phyloP scores from a whole-genome alignment of 1,140 invertebrate species.

The Drosophila santomea region DNA sequence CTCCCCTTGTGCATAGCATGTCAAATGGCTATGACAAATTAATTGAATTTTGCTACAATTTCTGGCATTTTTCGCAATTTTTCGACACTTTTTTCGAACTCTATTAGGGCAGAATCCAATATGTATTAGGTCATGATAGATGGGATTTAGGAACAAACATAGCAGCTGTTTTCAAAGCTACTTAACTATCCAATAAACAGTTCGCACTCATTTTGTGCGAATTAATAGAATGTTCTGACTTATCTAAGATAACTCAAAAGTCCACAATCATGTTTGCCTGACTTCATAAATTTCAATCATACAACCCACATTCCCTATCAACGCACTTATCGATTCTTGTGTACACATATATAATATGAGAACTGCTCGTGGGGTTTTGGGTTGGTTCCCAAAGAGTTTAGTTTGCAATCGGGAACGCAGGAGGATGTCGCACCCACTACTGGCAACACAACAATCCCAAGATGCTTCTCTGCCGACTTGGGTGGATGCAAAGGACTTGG shows the following conservation, averaged over 20 bases:
- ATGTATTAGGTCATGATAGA: constrained; percentile 65
- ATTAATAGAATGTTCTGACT: constrained; percentile 21
- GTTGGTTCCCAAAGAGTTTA: constrained; percentile 15
- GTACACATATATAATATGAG: not conserved
- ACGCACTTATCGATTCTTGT: constrained; percentile 35
- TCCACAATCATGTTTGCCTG: constrained; percentile 39
- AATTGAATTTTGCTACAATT: constrained; percentile 69
- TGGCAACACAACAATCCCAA: constrained; percentile 41
- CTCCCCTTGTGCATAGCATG: constrained; percentile 15
- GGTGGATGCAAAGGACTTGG: constrained; percentile 47
- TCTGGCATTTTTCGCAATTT: constrained; percentile 53
- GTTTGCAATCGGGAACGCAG: constrained; percentile 23
- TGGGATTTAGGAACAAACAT: constrained; percentile 19
- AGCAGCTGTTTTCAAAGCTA: constrained; percentile 51
- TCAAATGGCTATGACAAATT: constrained; percentile 71
- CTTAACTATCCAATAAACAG: not conserved
- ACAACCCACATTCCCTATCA: constrained; percentile 38
- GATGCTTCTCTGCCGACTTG: constrained; percentile 29
- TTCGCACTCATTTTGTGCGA: constrained; percentile 1
- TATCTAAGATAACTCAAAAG: constrained; percentile 38
- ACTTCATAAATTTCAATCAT: constrained; percentile 48
- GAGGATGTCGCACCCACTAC: constrained; percentile 40
- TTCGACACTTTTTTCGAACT: constrained; percentile 32
- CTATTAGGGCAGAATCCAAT: constrained; percentile 58
- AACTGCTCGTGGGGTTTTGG: constrained; percentile 1